Evolutionary conservation across 2,888 invertebrate species (phyloP).

Genomic region (Metellina segmentata): DNA sequence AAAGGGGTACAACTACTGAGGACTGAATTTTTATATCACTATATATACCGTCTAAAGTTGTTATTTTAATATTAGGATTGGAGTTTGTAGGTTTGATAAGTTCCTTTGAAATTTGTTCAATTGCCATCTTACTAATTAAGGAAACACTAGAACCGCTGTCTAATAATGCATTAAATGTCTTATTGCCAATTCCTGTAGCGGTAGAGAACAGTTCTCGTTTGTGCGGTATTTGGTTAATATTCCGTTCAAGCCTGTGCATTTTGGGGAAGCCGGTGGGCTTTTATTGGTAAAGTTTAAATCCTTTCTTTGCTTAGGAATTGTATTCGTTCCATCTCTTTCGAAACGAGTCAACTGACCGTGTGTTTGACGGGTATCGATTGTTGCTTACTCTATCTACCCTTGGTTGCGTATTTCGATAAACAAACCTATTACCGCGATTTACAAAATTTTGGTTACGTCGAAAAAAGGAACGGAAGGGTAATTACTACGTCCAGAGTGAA

Average conservation of each 20-base stretch:
- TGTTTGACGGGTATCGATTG: neutral
- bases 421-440: too few species aligned
- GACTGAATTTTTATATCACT: slow-evolving; percentile 5
- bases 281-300: too few species aligned
- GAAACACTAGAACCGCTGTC: slow-evolving; percentile 1
- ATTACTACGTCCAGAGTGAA: neutral
- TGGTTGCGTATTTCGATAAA: too few species aligned
- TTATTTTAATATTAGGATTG: slow-evolving; percentile 4
- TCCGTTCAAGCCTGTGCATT: neutral
- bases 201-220: neutral
- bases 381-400: too few species aligned
- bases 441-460: neutral
- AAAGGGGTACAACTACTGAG: too few species aligned
- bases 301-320: neutral
- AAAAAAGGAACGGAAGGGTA: neutral
- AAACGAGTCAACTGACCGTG: neutral
- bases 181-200: neutral
- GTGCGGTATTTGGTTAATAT: neutral
- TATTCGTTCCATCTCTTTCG: neutral
- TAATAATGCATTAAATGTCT: neutral
- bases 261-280: neutral
- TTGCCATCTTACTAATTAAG: too few species aligned
- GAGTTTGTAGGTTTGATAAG: neutral
- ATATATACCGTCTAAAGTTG: slow-evolving; percentile 1
- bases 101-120: neutral